Evolutionary conservation across 2,888 invertebrate genomes (phyloP), one percentile per base, ranked within the genome.

Genomic region (Clusia tigrina): DNA sequence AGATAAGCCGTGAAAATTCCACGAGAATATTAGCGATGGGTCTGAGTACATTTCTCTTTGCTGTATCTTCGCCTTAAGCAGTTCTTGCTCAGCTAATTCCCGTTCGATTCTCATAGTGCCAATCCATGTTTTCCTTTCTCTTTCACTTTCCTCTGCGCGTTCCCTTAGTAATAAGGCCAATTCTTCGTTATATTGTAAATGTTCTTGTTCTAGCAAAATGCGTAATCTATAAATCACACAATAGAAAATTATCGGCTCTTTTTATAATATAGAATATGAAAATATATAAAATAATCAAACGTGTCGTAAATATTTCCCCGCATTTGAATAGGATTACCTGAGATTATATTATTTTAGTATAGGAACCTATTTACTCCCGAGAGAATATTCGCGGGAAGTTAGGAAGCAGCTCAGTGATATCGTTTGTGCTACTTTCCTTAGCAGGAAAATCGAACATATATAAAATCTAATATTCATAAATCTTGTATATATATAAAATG

Each of bases 21-120:
- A n/a, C n/a, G n/a, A n/a, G n/a, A n/a, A n/a, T n/a, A n/a, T n/a
- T n/a, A n/a, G n/a, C n/a, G n/a, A n/a, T n/a, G n/a, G n/a, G n/a
- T n/a, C n/a, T n/a, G n/a, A n/a, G n/a, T 67, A 71, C 72, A 71
- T 42, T 53, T 69, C 65, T 63, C 68, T 61, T 59, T 72, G 72
- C 24, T 63, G 56, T 6, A 64, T 42, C 53, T 72, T 72, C 2
- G 69, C 48, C 37, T 70, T 62, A 1, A 70, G 23, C 15, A 72
- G 54, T 26, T 72, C 67, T 9, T 69, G 66, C 22, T 66, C 63
- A n/a, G 69, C 69, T 10, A 42, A 46, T 18, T 63, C 54, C 5
- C 67, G 63, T 51, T 71, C 67, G 22, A 69, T 46, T 9, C 56
- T 24, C 26, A 59, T 60, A 2, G 65, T 60, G 17, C 66, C 67